These are phyloP conservation scores for Fulica atra DNA, from an alignment of 2,113 vertebrate genomes.

Conservation along the genomic window DNA sequence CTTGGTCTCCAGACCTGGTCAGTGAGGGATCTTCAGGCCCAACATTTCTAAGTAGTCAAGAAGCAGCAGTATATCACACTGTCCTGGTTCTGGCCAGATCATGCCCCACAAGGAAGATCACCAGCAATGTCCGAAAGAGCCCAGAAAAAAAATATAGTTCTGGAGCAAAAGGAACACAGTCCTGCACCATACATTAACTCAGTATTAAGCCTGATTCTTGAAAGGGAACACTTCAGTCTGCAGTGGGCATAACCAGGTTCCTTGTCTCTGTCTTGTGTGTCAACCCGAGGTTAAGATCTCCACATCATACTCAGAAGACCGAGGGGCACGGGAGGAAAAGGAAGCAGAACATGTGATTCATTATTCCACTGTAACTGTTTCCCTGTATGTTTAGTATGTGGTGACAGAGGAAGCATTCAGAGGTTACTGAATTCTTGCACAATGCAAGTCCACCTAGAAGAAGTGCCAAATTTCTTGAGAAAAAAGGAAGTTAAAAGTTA, in stretches of 20 bases:
- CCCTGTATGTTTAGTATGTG: neutral
- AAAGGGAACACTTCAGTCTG: neutral
- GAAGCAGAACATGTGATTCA: neutral
- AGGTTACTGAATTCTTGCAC: neutral
- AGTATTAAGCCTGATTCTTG: neutral
- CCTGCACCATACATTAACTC: neutral
- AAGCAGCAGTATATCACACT: neutral
- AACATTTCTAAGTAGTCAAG: neutral
- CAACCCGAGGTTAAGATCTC: neutral
- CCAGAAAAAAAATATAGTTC: neutral
- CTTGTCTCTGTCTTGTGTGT: neutral
- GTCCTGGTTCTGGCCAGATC: neutral
- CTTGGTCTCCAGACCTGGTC: neutral
- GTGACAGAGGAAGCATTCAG: neutral
- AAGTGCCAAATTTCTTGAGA: conserved; percentile 29
- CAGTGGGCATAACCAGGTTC: neutral
- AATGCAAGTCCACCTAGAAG: conserved; percentile 34
- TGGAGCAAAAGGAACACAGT: neutral
- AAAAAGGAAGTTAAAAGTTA: neutral
- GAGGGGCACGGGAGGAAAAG: neutral
- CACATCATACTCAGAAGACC: neutral
- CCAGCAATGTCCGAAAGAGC: neutral
- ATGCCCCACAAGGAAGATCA: neutral
- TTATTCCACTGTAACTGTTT: neutral
- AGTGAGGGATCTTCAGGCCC: neutral